Conservation (phyloP, 1,140 invertebrate species). For the Mizuhopecten yessoensis region DNA sequence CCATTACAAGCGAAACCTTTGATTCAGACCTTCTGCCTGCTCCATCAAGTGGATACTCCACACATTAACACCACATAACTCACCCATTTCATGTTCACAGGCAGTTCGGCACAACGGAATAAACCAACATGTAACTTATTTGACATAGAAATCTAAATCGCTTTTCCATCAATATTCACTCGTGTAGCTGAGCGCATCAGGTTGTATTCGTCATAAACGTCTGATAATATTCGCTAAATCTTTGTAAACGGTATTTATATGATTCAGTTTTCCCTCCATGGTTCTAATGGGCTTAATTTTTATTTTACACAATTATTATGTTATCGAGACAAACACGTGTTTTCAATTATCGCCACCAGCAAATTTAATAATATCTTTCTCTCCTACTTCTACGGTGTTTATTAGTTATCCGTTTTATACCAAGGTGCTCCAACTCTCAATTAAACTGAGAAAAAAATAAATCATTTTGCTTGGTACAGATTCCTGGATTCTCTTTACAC, state of each 20-base stretch:
- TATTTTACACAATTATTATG: slow-evolving; percentile 21
- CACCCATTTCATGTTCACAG: slow-evolving; percentile 14
- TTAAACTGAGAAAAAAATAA: too few species aligned
- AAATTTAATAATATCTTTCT: neutral
- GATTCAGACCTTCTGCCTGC: slow-evolving; percentile 2
- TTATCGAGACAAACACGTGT: neutral
- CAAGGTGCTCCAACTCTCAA: too few species aligned
- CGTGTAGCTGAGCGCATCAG: neutral
- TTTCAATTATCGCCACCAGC: neutral
- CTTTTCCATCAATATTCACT: slow-evolving; percentile 4
- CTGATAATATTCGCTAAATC: slow-evolving; percentile 13
- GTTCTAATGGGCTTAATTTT: neutral
- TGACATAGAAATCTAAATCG: slow-evolving; percentile 17
- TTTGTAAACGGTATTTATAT: slow-evolving; percentile 24
- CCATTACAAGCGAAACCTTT: neutral
- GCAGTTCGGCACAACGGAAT: neutral
- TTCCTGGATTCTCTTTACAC: neutral
- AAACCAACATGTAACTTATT: slow-evolving; percentile 10
- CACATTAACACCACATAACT: slow-evolving; percentile 9
- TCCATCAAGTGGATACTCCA: neutral
- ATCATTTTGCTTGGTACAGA: too few species aligned
- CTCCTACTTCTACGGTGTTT: neutral
- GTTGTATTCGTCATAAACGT: neutral
- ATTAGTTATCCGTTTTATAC: neutral
- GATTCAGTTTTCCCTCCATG: neutral